Conservation (phyloP, 2,113 vertebrate species). For the Probosciger aterrimus region DNA sequence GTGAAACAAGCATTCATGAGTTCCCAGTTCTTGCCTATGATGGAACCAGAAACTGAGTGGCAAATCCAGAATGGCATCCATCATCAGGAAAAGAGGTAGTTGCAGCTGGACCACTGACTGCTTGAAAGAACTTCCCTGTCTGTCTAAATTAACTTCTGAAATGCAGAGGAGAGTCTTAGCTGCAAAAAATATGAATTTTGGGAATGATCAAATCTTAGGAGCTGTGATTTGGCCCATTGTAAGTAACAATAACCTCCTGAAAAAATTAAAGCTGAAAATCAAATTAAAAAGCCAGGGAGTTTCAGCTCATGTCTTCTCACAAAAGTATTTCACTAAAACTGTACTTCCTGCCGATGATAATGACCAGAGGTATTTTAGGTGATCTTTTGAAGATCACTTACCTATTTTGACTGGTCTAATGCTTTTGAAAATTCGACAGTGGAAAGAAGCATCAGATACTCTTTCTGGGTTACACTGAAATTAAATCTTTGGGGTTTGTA, state of each 20-base stretch:
- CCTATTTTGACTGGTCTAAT: neutral
- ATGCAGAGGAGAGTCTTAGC: neutral
- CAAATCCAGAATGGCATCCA: neutral
- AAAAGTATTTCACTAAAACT: neutral
- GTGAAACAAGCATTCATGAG: neutral
- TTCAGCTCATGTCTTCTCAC: neutral
- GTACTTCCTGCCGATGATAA: neutral
- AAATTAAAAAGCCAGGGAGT: neutral
- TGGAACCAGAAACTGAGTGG: neutral
- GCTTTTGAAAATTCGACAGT: constrained; percentile 7
- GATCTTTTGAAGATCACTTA: constrained; percentile 11
- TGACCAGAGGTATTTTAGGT: neutral
- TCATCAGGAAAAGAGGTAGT: neutral
- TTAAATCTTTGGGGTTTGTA: constrained; percentile 31
- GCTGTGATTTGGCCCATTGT: neutral
- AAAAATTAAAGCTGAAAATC: neutral
- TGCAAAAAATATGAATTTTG: neutral
- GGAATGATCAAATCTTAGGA: neutral
- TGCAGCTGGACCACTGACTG: neutral
- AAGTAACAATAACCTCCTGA: neutral
- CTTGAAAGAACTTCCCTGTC: neutral
- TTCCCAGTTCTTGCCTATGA: neutral
- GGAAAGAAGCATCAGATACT: neutral
- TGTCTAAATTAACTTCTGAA: neutral
- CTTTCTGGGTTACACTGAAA: constrained; percentile 12